These are phyloP conservation scores for Oscheius sp. DNA, from an alignment of 2,888 invertebrate genomes.

Conservation along the genomic window DNA sequence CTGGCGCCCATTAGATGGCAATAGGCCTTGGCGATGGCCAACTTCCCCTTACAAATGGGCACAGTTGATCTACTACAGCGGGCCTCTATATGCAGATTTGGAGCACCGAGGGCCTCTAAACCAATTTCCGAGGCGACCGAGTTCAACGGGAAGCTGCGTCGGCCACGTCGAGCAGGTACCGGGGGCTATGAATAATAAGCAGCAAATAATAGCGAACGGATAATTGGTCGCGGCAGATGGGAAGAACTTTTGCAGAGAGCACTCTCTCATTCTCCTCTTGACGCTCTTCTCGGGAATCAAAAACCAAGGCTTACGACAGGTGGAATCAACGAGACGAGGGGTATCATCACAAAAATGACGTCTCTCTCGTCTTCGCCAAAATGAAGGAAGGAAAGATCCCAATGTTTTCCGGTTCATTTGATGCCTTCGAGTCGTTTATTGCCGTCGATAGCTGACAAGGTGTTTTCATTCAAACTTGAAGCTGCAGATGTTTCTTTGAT, in stretches of 20 bases:
- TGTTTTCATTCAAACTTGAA: neutral
- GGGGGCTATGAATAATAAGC: constrained; percentile 17
- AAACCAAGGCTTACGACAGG: no score
- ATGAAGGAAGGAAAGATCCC: neutral
- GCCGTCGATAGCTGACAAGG: neutral
- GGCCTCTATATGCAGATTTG: constrained; percentile 16
- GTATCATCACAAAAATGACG: no score
- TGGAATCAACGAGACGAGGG: no score
- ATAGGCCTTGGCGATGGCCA: neutral
- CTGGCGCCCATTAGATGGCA: neutral
- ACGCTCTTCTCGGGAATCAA: no score
- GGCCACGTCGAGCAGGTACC: neutral
- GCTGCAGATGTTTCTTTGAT: no score
- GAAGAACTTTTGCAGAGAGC: no score
- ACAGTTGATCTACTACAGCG: neutral
- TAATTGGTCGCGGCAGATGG: no score
- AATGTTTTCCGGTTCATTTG: neutral
- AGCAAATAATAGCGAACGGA: neutral
- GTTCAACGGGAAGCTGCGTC: constrained; percentile 11
- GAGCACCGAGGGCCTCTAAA: constrained; percentile 8
- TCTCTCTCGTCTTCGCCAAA: no score
- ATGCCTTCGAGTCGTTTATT: neutral
- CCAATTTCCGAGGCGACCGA: constrained; percentile 17
- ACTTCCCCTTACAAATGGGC: constrained; percentile 12
- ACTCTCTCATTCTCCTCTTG: no score